phyloP scores from a whole-genome alignment of 2,797 vertebrate genomes.

The Pitangus sulphuratus region DNA sequence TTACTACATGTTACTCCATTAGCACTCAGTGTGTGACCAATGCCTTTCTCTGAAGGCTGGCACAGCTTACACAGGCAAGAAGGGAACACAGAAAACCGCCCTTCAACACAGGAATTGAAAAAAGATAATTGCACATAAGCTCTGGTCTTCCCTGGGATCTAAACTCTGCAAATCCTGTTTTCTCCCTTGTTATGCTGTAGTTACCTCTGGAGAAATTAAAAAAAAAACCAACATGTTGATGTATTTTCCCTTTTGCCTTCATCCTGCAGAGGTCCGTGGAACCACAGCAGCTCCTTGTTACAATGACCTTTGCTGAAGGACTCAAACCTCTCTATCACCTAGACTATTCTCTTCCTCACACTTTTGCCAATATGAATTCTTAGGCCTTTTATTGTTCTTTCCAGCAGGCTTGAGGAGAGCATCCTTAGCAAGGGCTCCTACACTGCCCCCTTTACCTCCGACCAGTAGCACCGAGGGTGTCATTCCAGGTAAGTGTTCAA shows the following conservation, averaged over 20 bases:
- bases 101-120: not conserved
- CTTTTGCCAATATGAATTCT: not conserved
- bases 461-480: not conserved
- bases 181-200: not conserved
- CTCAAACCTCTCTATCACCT: not conserved
- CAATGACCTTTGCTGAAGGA: rapidly evolving
- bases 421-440: not conserved
- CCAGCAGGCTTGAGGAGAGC: not conserved
- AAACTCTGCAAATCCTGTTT: not conserved
- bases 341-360: not conserved
- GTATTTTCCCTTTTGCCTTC: not conserved
- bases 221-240: rapidly evolving
- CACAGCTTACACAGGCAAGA: not conserved
- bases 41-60: not conserved
- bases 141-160: not conserved
- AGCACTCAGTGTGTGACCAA: not conserved
- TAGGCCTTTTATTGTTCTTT: not conserved
- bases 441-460: rapidly evolving
- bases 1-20: not conserved
- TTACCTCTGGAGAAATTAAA: not conserved
- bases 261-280: not conserved
- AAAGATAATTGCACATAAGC: not conserved
- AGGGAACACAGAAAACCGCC: not conserved
- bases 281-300: not conserved
- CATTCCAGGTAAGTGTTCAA: not conserved